Evolutionary conservation across 2,113 vertebrate genomes (phyloP), one percentile per base, ranked within the genome.

Genomic region (Pteruthius melanotis): DNA sequence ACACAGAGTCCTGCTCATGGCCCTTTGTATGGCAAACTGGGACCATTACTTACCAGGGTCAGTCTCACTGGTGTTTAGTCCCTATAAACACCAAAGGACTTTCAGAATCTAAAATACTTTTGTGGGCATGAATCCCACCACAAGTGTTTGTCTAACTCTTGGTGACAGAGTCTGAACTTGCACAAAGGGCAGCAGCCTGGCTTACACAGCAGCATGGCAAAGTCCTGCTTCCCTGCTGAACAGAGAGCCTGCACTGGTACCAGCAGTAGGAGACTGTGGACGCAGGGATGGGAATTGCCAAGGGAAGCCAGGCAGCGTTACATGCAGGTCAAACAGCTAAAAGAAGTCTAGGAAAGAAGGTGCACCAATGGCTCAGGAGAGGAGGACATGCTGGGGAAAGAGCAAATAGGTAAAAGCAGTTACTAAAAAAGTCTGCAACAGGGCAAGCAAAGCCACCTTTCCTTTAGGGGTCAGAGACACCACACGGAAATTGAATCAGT

Each of bases 261-360:
- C 0, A 0, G 52, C 60, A 57, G 24, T 0, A 16, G 52, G 17
- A 42, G n/a, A 24, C 52, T 79, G 66, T 4, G 19, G 18, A 40
- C 14, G 21, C 5, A 27, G 59, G 50, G 37, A 57, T 65, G 47
- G 52, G 40, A 78, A 37, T 6, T 47, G 70, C 44, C 5, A 20
- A 20, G 21, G 42, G 65, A 82, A 57, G 61, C 5, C 57, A 68
- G 30, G 50, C 47, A 50, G 66, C 66, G 42, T 5, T n/a, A 74
- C 26, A 54, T 9, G 15, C 39, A 45, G 44, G 39, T 12, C 63
- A 76, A 21, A 59, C 1, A 9, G n/a, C 52, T 45, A 11, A 33
- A 20, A 56, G 45, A 23, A 40, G 6, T 6, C 15, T 11, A 22
- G 40, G 45, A 72, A 50, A 40, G 8, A 30, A 56, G 40, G 24